Evolutionary conservation across 2,797 vertebrate species (phyloP).

Genomic region (Chanos chanos): DNA sequence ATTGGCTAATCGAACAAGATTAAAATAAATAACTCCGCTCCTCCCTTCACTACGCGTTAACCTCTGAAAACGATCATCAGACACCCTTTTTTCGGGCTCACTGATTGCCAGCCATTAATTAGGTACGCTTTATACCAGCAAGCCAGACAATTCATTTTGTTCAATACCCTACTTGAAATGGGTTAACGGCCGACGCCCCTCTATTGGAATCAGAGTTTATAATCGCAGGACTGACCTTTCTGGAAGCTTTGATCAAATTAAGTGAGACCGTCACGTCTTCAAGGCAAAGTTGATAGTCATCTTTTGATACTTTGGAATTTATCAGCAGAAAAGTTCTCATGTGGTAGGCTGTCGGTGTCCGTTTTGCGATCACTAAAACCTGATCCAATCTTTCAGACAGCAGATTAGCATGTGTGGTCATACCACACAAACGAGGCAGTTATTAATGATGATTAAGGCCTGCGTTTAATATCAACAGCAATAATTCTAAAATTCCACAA

Average conservation of each 20-base stretch:
- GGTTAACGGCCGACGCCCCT: conserved; percentile 26
- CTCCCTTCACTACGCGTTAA: conserved; percentile 23
- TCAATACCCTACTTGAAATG: conserved; percentile 7
- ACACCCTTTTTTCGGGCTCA: conserved; percentile 15
- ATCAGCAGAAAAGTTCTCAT: too few species aligned
- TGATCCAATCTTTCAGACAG: too few species aligned
- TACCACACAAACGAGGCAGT: too few species aligned
- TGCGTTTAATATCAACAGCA: too few species aligned
- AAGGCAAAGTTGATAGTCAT: too few species aligned
- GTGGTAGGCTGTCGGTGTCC: too few species aligned
- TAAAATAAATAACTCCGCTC: conserved; percentile 32
- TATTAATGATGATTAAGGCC: too few species aligned
- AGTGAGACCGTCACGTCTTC: too few species aligned
- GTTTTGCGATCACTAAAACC: too few species aligned
- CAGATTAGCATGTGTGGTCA: too few species aligned
- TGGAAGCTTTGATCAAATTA: conserved; percentile 12
- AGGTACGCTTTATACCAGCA: conserved; percentile 16
- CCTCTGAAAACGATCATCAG: conserved; percentile 16
- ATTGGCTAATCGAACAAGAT: conserved; percentile 13
- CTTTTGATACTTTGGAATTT: too few species aligned
- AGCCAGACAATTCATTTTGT: conserved; percentile 23
- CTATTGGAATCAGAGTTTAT: not conserved
- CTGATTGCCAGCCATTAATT: conserved; percentile 59
- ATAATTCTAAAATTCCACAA: too few species aligned
- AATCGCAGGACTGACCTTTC: conserved; percentile 9